Base-by-base conservation (phyloP, 2,797 vertebrate genomes). In the Buphagus erythrorhynchus region DNA sequence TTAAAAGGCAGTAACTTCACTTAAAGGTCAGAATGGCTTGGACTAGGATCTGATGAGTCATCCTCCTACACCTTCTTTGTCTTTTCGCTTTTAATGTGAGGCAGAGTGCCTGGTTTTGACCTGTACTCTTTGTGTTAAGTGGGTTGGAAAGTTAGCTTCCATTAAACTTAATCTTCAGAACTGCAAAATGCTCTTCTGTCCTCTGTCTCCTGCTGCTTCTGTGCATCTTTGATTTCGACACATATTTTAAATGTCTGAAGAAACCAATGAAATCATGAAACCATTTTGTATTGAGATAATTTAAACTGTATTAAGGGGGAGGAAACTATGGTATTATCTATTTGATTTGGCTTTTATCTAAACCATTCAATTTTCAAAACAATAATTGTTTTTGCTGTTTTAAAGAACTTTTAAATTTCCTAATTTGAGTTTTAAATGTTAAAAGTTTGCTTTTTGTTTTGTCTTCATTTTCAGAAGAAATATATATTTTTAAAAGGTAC, bases 111-210 rank as follows among this genome's bases (percentile, higher is more conserved):
- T 92, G 79, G 11, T 78, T 94, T 91, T 97, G 78, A 92, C 76
- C 77, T 86, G 38, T 48, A 75, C 58, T 80, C 36, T 88, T 85
- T 94, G 48, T 95, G 83, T 95, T 97, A 95, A 97, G 94, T 91
- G 38, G 43, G 10, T 90, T 96, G 33, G 55, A 97, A 97, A 92
- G 38, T 65, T 63, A 87, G 9, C 57, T 93, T 90, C 79, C 85
- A 78, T 96, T 93, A 88, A 93, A 55, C 67, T 87, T 72, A 87
- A 78, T 67, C 84, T 95, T 88, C 59, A 88, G 83, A 96, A 33
- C 78, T 89, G 62, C 42, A 61, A 83, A 89, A 21, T 67, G 71
- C 14, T 72, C 74, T 81, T 62, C 43, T 35, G 74, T 93, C 54
- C 61, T 69, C 46, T 67, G 46, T 69, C 65, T 93, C 73, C 59